phyloP scores from a whole-genome alignment of 2,797 vertebrate genomes.

The Myoxocephalus aenaeus region DNA sequence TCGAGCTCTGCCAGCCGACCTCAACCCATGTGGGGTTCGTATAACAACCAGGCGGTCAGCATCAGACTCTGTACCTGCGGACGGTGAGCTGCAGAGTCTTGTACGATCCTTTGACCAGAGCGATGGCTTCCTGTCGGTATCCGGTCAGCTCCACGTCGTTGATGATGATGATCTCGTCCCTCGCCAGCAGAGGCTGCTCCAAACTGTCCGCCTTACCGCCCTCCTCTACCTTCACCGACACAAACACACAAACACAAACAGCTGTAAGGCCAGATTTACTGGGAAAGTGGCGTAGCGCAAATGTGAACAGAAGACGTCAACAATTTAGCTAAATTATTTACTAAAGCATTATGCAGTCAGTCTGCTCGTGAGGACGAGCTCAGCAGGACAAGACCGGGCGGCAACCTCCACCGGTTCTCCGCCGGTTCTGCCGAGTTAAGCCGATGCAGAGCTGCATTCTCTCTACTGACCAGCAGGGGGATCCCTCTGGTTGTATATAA shows the following conservation, averaged over 20 bases:
- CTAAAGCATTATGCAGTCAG: background rate
- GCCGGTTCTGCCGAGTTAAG: no score
- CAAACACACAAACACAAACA: slow-evolving; percentile 26
- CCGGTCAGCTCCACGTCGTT: slow-evolving; percentile 91
- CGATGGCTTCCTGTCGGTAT: slow-evolving; percentile 91
- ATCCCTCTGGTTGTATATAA: no score
- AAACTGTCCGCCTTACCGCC: slow-evolving; percentile 88
- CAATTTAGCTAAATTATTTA: background rate
- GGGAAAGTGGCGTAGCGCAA: background rate
- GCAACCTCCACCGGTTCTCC: no score
- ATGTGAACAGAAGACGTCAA: background rate
- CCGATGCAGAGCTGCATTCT: no score
- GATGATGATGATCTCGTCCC: slow-evolving; percentile 91
- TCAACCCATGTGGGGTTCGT: no score
- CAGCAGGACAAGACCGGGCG: background rate
- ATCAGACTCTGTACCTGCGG: slow-evolving; percentile 81
- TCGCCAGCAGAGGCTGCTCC: slow-evolving; percentile 86
- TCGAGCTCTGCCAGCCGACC: no score
- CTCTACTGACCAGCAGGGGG: no score
- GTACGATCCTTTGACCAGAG: slow-evolving; percentile 92
- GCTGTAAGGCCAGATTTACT: background rate
- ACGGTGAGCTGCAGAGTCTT: slow-evolving; percentile 89
- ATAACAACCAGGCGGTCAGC: background rate
- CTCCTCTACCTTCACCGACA: slow-evolving; percentile 86
- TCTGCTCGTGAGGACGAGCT: background rate